phyloP scores from a whole-genome alignment of 2,113 vertebrate genomes.

The Ibidorhyncha struthersii region DNA sequence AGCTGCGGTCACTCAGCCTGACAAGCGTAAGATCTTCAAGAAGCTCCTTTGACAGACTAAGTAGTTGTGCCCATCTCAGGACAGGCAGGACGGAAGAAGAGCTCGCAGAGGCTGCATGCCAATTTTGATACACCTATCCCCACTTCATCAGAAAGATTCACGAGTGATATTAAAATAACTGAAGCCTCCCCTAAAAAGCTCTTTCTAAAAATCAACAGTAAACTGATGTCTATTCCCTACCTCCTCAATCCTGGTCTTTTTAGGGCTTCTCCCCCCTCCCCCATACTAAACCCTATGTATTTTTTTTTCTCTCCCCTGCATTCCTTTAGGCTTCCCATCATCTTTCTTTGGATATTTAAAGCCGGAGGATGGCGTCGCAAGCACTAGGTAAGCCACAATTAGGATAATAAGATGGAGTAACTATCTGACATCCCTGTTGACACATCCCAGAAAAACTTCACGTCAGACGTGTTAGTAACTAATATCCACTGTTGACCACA shows the following conservation, averaged over 20 bases:
- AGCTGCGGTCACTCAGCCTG: neutral
- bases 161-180: rapidly evolving
- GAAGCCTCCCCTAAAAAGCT: neutral
- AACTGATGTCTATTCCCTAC: too few relatives aligned
- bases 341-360: neutral
- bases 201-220: neutral
- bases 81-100: neutral
- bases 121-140: neutral
- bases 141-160: neutral
- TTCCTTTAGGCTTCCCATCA: neutral
- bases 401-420: too few relatives aligned
- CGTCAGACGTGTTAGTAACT: neutral
- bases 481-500: rapidly evolving
- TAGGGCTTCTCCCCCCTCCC: neutral
- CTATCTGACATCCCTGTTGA: neutral
- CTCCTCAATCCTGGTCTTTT: neutral
- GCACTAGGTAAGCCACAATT: neutral
- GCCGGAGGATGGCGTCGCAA: neutral
- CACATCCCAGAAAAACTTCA: neutral
- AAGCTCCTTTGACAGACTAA: neutral
- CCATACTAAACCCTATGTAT: neutral
- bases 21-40: neutral
- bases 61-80: rapidly evolving
- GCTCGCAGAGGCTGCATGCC: neutral
- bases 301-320: too few relatives aligned